Evolutionary conservation across 35 echinoderm and acorn worm genomes (phyloP).

Genomic region (Apostichopus japonicus): DNA sequence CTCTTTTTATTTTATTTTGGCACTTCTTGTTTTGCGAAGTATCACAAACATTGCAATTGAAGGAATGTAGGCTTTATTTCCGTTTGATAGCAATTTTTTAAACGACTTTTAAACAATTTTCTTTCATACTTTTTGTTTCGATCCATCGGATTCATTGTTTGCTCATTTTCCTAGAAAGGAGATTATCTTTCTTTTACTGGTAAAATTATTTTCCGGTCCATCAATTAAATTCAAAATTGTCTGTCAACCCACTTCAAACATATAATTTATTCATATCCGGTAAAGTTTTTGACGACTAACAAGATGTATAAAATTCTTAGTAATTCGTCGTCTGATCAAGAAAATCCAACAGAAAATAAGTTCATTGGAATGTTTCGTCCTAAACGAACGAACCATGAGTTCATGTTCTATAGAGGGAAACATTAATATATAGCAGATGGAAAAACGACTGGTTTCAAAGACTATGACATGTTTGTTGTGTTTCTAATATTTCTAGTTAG

Average conservation of each 20-base stretch:
- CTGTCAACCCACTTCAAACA: constrained; percentile 27
- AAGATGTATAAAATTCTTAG: constrained; percentile 15
- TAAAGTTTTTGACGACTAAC: neutral
- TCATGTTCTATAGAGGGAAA: no score
- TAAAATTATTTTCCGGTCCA: constrained; percentile 1
- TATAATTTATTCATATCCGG: constrained; percentile 40
- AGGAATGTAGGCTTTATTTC: constrained; percentile 5
- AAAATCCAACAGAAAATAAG: no score
- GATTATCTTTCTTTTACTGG: neutral
- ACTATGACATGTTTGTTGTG: no score
- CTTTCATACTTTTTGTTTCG: neutral
- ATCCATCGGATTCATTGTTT: neutral
- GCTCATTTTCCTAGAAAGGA: neutral
- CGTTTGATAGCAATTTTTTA: constrained; percentile 14
- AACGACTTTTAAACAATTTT: constrained; percentile 7
- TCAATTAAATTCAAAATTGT: constrained; percentile 44
- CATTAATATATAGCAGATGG: no score
- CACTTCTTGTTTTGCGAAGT: neutral
- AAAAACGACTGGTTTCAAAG: no score
- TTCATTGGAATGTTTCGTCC: no score
- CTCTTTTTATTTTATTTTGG: neutral
- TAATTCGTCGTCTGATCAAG: neutral
- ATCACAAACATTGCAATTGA: neutral
- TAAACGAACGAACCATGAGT: no score
- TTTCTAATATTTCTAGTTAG: no score